phyloP scores from a whole-genome alignment of 2,797 vertebrate species.

The Hyperoplus immaculatus region DNA sequence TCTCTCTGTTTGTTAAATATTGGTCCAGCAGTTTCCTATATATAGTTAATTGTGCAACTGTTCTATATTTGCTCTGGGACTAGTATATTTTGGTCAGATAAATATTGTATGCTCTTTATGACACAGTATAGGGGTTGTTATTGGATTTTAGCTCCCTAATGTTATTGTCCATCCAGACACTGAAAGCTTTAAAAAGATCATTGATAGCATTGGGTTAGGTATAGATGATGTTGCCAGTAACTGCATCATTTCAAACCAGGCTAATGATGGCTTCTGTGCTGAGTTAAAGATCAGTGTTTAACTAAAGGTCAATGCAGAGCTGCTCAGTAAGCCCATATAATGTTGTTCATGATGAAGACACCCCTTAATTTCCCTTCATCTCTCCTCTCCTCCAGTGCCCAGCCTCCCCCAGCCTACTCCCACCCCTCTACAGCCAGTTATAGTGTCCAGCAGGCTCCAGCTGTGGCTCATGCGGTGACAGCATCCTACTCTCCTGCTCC shows the following conservation, averaged over 20 bases:
- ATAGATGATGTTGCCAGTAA: constrained; percentile 13
- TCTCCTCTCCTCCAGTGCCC: constrained; percentile 71
- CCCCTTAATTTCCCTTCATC: neutral
- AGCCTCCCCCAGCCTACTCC: constrained; percentile 80
- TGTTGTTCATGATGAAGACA: neutral
- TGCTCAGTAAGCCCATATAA: neutral
- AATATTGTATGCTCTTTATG: neutral
- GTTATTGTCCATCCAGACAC: constrained; percentile 23
- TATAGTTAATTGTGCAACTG: neutral
- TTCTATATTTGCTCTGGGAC: neutral
- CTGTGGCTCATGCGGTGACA: constrained; percentile 76
- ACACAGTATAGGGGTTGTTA: neutral
- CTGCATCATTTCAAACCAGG: constrained; percentile 4
- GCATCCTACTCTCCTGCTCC: constrained; percentile 81
- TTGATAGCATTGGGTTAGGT: constrained; percentile 23
- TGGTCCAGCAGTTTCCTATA: neutral
- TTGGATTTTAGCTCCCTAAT: constrained; percentile 36
- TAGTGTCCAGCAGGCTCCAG: constrained; percentile 75
- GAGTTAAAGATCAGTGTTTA: neutral
- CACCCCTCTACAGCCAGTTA: constrained; percentile 83
- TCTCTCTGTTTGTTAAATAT: neutral
- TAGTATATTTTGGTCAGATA: neutral
- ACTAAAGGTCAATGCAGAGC: constrained; percentile 3
- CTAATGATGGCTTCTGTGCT: neutral
- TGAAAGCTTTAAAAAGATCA: constrained; percentile 31